phyloP scores from a whole-genome alignment of 2,113 vertebrate genomes.

The Dendropsophus ebraccatus region DNA sequence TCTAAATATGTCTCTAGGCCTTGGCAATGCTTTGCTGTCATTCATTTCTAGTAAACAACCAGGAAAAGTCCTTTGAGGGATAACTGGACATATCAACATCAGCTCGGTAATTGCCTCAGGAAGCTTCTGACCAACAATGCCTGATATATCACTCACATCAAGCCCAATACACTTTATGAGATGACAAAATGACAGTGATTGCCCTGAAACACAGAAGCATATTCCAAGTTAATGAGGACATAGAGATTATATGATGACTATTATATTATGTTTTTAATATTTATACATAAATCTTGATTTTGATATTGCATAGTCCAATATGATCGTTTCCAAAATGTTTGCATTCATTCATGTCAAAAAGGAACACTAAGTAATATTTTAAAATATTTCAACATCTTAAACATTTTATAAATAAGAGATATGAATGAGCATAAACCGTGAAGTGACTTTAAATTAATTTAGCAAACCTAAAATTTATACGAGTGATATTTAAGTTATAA shows the following conservation, averaged over 20 bases:
- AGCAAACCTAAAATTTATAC: no score
- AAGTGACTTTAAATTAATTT: no score
- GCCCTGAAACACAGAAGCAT: not conserved
- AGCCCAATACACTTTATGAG: not conserved
- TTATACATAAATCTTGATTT: not conserved
- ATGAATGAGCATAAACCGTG: no score
- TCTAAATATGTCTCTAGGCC: conserved; percentile 29
- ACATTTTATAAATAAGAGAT: no score
- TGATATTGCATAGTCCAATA: not conserved
- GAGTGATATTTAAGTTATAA: no score
- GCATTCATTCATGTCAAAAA: not conserved
- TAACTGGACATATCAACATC: conserved; percentile 31
- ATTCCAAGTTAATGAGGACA: not conserved
- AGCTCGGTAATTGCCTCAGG: conserved; percentile 26
- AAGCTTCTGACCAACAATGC: not conserved
- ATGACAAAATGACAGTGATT: conserved; percentile 4
- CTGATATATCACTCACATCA: not conserved
- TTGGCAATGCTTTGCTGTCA: conserved; percentile 36
- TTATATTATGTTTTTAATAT: not conserved
- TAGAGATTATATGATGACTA: not conserved
- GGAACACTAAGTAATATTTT: no score
- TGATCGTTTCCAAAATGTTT: not conserved
- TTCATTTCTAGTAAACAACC: conserved; percentile 18
- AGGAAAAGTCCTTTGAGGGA: conserved; percentile 15
- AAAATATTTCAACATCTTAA: no score